Evolutionary conservation across 2,888 invertebrate species (phyloP).

Genomic region (Brassicogethes aeneus): DNA sequence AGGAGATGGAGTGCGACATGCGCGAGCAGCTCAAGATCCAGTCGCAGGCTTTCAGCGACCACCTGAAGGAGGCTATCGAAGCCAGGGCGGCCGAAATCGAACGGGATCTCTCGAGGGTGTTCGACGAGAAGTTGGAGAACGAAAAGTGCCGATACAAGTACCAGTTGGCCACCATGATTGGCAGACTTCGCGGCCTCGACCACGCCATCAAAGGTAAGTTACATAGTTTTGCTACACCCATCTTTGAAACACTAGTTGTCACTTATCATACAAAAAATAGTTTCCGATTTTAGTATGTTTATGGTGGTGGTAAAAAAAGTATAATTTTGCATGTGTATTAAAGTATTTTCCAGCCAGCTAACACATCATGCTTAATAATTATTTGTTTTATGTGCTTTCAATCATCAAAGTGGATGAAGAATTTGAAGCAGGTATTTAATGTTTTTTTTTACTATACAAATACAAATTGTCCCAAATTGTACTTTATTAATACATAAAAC

Average conservation of each 20-base stretch:
- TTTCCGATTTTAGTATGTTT: no score
- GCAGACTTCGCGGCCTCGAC: conserved; percentile 69
- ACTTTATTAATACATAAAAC: no score
- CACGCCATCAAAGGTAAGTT: conserved; percentile 60
- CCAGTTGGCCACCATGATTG: conserved; percentile 64
- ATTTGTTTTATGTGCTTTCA: conserved; percentile 4
- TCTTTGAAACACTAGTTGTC: no score
- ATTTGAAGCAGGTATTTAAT: conserved; percentile 2
- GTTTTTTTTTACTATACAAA: no score
- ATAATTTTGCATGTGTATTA: no score
- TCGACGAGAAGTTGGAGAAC: conserved; percentile 59
- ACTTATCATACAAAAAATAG: no score
- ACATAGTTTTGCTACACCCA: background rate
- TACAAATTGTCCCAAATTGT: no score
- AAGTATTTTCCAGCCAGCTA: no score
- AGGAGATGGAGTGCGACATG: conserved; percentile 62
- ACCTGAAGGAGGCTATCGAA: conserved; percentile 61
- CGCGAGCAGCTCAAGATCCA: conserved; percentile 75
- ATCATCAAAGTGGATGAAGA: background rate
- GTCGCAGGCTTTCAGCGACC: conserved; percentile 77
- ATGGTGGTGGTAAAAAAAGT: no score
- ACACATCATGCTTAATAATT: no score
- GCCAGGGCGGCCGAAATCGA: conserved; percentile 45
- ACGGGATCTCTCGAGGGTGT: conserved; percentile 44
- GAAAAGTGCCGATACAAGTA: conserved; percentile 60